Evolutionary conservation across 2,113 vertebrate genomes (phyloP), one percentile per base, ranked within the genome.

Genomic region (Oostethus manadensis): DNA sequence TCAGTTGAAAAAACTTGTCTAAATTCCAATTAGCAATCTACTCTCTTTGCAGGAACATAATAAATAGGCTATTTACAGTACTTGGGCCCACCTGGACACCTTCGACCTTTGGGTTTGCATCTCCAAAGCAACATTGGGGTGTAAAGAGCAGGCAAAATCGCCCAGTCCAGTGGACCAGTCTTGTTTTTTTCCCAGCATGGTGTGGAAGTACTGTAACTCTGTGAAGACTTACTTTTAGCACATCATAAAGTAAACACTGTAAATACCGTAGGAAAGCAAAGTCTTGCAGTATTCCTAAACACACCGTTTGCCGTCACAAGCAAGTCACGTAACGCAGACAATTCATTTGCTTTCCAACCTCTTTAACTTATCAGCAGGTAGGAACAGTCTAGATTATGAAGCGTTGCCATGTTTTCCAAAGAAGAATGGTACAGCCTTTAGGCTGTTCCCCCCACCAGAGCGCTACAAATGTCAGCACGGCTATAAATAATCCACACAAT

Each of bases 401-500:
- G 62, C 47, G 59, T 33, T 46, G 70, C 72, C 47, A 48, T 72
- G 58, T 40, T 51, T n/a, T 60, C 43, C 70, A 77, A 79, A 68
- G 79, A 74, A 78, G 74, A 74, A 73, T 59, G 56, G 68, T 3
- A 17, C 9, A 64, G 68, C 79, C 79, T 71, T 42, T 70, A 55
- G 66, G 70, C 62, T 64, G 60, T 57, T 61, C 51, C 59, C 57
- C 58, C 10, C 8, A 63, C 67, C 61, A 74, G 73, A 67, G 63
- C 68, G 17, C 55, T 44, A 55, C 82, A 76, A 83, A 84, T 84
- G 82, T 87, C 86, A 83, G 79, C 42, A 11, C 3, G 9, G 74
- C 76, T 86, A 84, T 86, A 86, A 87, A 86, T 86, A 88, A 67
- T 80, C 73, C 38, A 42, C 67, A 61, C 77, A 68, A 82, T 73